Conservation (phyloP, 2,888 invertebrate genomes). For the Drosophila parthenogenetica region DNA sequence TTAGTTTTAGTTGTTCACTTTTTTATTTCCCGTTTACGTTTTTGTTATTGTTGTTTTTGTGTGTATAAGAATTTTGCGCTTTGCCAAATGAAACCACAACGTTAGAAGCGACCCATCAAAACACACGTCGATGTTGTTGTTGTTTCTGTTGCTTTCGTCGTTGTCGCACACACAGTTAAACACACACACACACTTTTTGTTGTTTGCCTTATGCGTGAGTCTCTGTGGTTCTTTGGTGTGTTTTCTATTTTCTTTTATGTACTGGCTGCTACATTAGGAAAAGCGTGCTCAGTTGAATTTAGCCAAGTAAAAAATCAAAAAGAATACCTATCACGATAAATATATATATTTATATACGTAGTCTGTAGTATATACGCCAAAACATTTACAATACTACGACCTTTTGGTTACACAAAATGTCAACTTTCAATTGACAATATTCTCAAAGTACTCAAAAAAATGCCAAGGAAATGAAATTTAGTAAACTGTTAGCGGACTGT, state of each 20-base stretch:
- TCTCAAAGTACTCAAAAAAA: neutral
- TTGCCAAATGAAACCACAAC: constrained; percentile 60
- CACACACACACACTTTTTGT: constrained; percentile 1
- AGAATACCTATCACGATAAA: constrained; percentile 17
- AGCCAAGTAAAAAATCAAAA: constrained; percentile 25
- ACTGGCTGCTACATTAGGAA: constrained; percentile 37
- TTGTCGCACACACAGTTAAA: constrained; percentile 6
- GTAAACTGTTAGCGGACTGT: neutral
- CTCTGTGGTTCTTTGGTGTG: constrained; percentile 20
- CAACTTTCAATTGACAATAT: constrained; percentile 21
- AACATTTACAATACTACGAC: constrained; percentile 1
- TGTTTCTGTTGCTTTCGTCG: no score
- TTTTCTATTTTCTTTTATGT: constrained; percentile 17
- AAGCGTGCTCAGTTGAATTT: constrained; percentile 59
- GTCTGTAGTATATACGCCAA: no score
- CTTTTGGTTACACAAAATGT: neutral
- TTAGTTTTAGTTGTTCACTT: constrained; percentile 17
- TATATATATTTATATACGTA: constrained; percentile 1
- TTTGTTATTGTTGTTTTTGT: neutral
- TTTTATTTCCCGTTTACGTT: neutral
- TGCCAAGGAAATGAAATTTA: neutral
- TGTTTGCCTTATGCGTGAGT: constrained; percentile 14
- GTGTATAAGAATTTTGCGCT: constrained; percentile 55
- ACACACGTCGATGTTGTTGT: neutral
- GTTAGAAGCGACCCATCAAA: constrained; percentile 30